Percentiles rank a stretch among this genome's conserved stretches.
Conservation (phyloP, 1,140 invertebrate species). For the Drosophila ficusphila region DNA sequence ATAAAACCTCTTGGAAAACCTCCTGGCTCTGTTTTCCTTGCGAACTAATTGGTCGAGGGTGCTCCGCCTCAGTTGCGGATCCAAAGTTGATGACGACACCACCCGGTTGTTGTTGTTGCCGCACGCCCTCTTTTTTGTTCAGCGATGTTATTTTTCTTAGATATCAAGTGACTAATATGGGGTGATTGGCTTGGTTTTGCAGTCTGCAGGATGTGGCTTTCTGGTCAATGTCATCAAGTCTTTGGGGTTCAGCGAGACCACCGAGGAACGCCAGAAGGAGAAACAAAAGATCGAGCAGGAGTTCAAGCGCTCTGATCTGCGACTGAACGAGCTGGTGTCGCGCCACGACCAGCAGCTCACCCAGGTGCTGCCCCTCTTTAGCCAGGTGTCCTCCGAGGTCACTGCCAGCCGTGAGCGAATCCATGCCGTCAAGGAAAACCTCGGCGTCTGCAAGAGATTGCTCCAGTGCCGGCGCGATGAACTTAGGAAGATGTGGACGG, state of each 20-base stretch:
- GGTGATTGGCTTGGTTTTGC: constrained; percentile 2
- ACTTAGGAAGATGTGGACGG: constrained; percentile 95
- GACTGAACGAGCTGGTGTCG: constrained; percentile 94
- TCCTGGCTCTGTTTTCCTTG: constrained; percentile 2
- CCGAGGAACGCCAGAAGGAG: constrained; percentile 97
- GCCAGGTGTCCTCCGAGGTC: constrained; percentile 81
- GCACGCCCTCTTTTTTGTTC: constrained; percentile 59
- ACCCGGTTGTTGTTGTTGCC: constrained; percentile 36
- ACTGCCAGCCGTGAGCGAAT: constrained; percentile 91
- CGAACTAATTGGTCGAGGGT: background rate
- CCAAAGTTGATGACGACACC: constrained; percentile 62
- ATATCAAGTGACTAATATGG: constrained; percentile 11
- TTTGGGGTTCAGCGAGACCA: constrained; percentile 95
- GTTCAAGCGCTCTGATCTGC: constrained; percentile 95
- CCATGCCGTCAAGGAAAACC: constrained; percentile 93
- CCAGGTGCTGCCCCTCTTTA: constrained; percentile 87
- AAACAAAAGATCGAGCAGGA: constrained; percentile 96
- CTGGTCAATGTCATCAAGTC: constrained; percentile 97
- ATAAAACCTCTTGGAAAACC: constrained; percentile 7
- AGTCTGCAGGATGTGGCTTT: constrained; percentile 84
- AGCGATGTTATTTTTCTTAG: constrained; percentile 26
- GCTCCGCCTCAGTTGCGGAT: background rate
- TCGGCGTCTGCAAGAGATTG: constrained; percentile 95
- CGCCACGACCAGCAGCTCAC: constrained; percentile 94
- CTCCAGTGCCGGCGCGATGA: constrained; percentile 96